Conservation (phyloP, 2,797 vertebrate genomes). For the Cynopterus sphinx region DNA sequence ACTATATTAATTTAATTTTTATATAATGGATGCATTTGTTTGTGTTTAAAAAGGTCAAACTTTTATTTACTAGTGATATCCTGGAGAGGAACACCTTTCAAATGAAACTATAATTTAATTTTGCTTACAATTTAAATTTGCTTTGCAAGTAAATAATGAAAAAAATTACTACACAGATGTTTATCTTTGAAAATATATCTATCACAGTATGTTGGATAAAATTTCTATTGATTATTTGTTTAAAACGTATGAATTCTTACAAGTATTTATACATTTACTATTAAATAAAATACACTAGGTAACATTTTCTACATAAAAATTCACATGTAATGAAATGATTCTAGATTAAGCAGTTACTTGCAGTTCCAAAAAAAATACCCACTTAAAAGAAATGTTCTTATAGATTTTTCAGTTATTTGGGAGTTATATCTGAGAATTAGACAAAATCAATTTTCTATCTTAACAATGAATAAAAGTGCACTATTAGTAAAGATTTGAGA, state of each 20-base stretch:
- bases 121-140: neutral
- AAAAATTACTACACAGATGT: neutral
- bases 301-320: slow-evolving; percentile 70
- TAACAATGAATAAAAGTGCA: neutral
- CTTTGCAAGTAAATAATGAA: slow-evolving; percentile 41
- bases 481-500: slow-evolving; percentile 72
- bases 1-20: slow-evolving; percentile 62
- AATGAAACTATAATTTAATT: slow-evolving; percentile 58
- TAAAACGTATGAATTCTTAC: slow-evolving; percentile 42
- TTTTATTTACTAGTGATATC: slow-evolving; percentile 43
- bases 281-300: slow-evolving; percentile 67
- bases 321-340: slow-evolving; percentile 58
- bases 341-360: slow-evolving; percentile 67
- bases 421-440: slow-evolving; percentile 56
- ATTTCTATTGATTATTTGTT: slow-evolving; percentile 26
- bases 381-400: slow-evolving; percentile 53
- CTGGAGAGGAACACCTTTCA: slow-evolving; percentile 56
- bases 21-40: slow-evolving; percentile 11
- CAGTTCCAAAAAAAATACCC: slow-evolving; percentile 59
- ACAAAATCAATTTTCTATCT: slow-evolving; percentile 68
- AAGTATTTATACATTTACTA: slow-evolving; percentile 56
- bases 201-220: slow-evolving; percentile 41
- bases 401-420: slow-evolving; percentile 71
- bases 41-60: slow-evolving; percentile 57
- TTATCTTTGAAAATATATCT: slow-evolving; percentile 45